A percentile compares a stretch with the other conserved stretches of the same genome.
Conservation (phyloP, 2,888 invertebrate species). For the Meteorus colon region DNA sequence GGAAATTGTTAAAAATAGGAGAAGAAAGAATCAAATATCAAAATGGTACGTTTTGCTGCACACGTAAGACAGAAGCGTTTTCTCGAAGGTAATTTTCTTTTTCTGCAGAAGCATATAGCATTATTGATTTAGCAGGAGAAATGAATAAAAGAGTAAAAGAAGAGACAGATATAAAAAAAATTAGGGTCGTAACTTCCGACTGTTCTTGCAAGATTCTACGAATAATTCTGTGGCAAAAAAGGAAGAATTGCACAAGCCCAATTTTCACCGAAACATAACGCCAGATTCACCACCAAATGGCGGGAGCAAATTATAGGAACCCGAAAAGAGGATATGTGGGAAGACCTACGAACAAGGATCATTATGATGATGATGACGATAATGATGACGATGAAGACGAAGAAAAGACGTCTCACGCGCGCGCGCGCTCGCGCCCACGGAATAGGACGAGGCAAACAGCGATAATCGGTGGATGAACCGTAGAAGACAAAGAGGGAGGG, state of each 20-base stretch:
- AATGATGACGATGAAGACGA: slow-evolving; percentile 25
- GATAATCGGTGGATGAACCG: not conserved
- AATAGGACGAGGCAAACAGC: slow-evolving; percentile 4
- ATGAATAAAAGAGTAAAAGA: not conserved
- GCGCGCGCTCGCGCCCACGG: not conserved
- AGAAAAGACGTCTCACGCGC: slow-evolving; percentile 12
- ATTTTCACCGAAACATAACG: slow-evolving; percentile 8
- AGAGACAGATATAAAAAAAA: not conserved
- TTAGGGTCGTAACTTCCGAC: slow-evolving; percentile 11
- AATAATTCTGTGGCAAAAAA: not conserved
- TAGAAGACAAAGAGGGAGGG: not conserved
- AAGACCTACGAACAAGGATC: slow-evolving; percentile 22
- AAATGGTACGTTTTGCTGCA: not conserved
- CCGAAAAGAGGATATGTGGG: slow-evolving; percentile 17
- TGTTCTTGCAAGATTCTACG: slow-evolving; percentile 9
- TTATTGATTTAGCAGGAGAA: not conserved
- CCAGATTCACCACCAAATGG: not conserved
- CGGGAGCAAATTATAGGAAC: slow-evolving; percentile 35
- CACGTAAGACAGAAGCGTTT: slow-evolving; percentile 9
- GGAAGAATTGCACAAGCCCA: not conserved
- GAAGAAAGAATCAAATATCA: not conserved
- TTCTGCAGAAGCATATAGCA: not conserved
- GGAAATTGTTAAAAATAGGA: not conserved
- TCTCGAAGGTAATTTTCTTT: not conserved
- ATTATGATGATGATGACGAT: slow-evolving; percentile 25